Base-by-base conservation (phyloP, 2,113 vertebrate genomes). In the Anhinga rufa region DNA sequence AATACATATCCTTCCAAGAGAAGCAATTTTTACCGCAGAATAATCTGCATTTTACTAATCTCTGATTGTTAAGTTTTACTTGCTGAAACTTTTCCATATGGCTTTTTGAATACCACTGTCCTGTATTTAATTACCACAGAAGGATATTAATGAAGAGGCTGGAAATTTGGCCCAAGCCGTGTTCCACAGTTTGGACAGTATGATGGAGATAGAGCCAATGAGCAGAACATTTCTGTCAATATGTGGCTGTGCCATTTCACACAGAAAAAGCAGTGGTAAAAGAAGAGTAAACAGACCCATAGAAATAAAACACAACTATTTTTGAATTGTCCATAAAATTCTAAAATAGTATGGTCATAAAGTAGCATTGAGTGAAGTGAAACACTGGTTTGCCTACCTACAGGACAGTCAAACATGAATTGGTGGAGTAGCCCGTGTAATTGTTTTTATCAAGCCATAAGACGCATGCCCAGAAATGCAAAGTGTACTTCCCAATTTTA, bases 81-180 rank as follows among this genome's bases (percentile, higher is more conserved):
- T 95, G 90, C 79, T 92, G 77, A 96, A 97, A 92, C 88, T 96
- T 95, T 92, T 92, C 95, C 96, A 91, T 88, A 86, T 92, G 92
- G 55, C 31, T 88, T 94, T 85, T 92, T 91, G 75, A 88, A 96
- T 89, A 75, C 57, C 54, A 91, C 92, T 97, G 94, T 94, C 93
- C 94, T 97, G 93, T 74, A 76, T 94, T 89, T 97, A 97, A 97
- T 97, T 97, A 96, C 31, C 79, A 75, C 70, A 84, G 38, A 91
- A 71, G 85, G 62, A n/a, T 87, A 93, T 96, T 97, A 97, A 96
- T 92, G 95, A 95, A 93, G 66, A 91, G 58, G 34, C 57, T 95
- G 88, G 62, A 85, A 87, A 77, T 49, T 42, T 75, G 94, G 83
- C 48, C 82, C 64, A 46, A 90, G 66, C 29, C 19, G 40, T 68